These are phyloP conservation scores for Hedychridium roseum DNA, from an alignment of 2,888 invertebrate genomes.

Conservation along the genomic window DNA sequence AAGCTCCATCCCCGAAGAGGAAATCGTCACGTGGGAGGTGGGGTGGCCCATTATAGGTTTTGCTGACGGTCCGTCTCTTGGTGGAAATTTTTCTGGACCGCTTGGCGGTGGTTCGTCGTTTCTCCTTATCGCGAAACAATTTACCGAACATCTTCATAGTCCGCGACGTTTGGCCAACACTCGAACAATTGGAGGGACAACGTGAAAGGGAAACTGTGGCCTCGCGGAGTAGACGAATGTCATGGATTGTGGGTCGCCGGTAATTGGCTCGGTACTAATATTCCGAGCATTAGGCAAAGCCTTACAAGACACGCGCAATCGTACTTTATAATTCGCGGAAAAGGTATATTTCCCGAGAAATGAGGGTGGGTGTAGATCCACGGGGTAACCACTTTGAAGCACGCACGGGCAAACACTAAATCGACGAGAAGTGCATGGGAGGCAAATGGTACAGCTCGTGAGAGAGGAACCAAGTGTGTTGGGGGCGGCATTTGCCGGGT, in stretches of 20 bases:
- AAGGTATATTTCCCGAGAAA: neutral
- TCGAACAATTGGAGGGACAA: neutral
- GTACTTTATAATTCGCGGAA: neutral
- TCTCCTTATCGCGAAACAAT: slow-evolving; percentile 33
- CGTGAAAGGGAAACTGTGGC: neutral
- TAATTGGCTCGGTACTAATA: neutral
- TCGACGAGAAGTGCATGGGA: too few relatives aligned
- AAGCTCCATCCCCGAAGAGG: slow-evolving; percentile 36
- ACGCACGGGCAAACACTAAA: too few relatives aligned
- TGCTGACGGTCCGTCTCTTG: slow-evolving; percentile 25
- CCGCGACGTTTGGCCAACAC: neutral
- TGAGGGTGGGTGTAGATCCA: neutral
- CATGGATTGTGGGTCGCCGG: slow-evolving; percentile 10
- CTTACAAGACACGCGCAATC: neutral
- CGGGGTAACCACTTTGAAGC: too few relatives aligned
- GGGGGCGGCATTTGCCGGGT: slow-evolving; percentile 40
- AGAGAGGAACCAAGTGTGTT: slow-evolving; percentile 20
- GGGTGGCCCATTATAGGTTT: slow-evolving; percentile 30
- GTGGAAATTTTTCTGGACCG: slow-evolving; percentile 15
- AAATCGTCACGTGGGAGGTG: slow-evolving; percentile 46
- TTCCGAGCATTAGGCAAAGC: neutral
- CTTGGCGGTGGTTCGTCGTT: slow-evolving; percentile 21
- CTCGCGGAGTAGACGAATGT: slow-evolving; percentile 2
- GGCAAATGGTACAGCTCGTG: too few relatives aligned
- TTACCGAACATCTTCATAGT: slow-evolving; percentile 47